Base-by-base conservation (phyloP, 2,888 invertebrate genomes). In the Callinectes sapidus region DNA sequence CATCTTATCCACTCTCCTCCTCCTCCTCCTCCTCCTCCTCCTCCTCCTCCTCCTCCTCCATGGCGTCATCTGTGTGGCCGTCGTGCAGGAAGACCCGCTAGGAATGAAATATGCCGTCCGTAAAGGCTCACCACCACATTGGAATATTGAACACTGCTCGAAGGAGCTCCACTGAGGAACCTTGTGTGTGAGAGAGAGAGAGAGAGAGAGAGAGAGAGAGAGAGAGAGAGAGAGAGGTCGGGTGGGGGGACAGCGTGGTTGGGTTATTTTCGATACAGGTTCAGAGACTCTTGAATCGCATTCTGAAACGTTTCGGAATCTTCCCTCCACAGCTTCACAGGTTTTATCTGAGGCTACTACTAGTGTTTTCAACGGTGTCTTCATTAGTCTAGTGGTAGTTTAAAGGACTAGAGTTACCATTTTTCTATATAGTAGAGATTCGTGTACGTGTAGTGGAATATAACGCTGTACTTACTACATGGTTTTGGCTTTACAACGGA, bases 1-100 rank as follows among this genome's bases (percentile, higher is more conserved):
- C 18, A 18, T 61, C 2, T 23, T 61, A 18, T 23, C 13, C 61
- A 5, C 23, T 3, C 55, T 55, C 55, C 55, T 55, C 16, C 14
- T 55, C 55, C 14, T n/a, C n/a, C n/a, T n/a, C n/a, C n/a, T n/a
- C n/a, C n/a, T n/a, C n/a, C n/a, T n/a, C n/a, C 55, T 55, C 14
- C 55, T 61, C 23, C 61, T 61, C 23, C 18, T 61, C 23, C 61
- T 61, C 61, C 61, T 61, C 61, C 61, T 61, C 61, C 61, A 23
- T 23, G 23, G 0, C 61, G 61, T 61, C 61, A 61, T 61, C 61
- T 61, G 61, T 61, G 61, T 61, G 61, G 61, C 61, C 61, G 61
- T 61, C 61, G 61, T 13, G 61, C 61, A 61, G 61, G 85, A 85
- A 35, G 85, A 85, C 39, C 85, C 39, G 85, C 85, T 18, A 85